phyloP scores from a whole-genome alignment of 2,888 invertebrate genomes.

The Callyntrura sp. region DNA sequence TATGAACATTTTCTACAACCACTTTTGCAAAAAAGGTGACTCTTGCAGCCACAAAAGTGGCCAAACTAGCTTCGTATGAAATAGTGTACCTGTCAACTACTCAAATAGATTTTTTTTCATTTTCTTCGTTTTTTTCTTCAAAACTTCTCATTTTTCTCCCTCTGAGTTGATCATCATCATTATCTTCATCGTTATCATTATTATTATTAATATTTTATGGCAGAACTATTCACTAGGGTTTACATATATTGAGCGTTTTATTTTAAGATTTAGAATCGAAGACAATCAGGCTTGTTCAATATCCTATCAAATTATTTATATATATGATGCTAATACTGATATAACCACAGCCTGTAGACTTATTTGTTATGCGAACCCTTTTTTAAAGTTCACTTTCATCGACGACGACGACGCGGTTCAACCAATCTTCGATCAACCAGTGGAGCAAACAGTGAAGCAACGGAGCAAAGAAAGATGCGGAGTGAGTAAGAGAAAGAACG shows the following conservation, averaged over 20 bases:
- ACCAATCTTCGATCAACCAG: not conserved
- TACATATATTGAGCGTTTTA: conserved; percentile 39
- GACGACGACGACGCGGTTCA: too few relatives aligned
- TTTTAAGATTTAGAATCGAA: conserved; percentile 37
- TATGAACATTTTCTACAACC: conserved; percentile 61
- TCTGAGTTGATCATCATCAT: conserved; percentile 15
- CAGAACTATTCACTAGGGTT: not conserved
- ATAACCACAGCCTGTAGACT: not conserved
- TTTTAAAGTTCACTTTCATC: conserved; percentile 27
- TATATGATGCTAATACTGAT: not conserved
- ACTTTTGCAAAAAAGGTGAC: conserved; percentile 66
- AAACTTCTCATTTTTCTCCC: conserved; percentile 25
- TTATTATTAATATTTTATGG: conserved; percentile 57
- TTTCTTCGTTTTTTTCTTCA: conserved; percentile 7
- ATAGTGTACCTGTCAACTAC: conserved; percentile 64
- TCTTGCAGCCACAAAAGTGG: conserved; percentile 67
- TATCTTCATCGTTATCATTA: conserved; percentile 11
- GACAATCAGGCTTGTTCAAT: not conserved
- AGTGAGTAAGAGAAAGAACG: conserved; percentile 15
- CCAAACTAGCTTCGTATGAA: conserved; percentile 72
- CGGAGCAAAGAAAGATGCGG: conserved; percentile 12
- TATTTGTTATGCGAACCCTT: not conserved
- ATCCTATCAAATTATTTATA: not conserved
- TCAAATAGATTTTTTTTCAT: conserved; percentile 58
- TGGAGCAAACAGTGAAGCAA: too few relatives aligned